A percentile compares a stretch with the other conserved stretches of the same genome.
Conservation (phyloP, 2,113 vertebrate genomes). For the Callipepla californica region DNA sequence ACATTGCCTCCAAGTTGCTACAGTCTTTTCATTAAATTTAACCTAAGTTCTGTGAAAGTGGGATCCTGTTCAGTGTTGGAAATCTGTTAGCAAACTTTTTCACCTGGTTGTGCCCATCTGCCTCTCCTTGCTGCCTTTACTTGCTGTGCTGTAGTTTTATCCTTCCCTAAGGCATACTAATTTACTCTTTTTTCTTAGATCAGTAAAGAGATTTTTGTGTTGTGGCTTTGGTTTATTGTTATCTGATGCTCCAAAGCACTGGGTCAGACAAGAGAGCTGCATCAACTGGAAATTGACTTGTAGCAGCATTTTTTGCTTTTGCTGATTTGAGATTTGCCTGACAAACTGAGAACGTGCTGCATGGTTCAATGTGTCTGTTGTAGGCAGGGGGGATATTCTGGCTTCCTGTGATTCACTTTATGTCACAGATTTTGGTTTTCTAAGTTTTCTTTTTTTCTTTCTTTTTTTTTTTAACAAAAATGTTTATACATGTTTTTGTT, state of each 20-base stretch:
- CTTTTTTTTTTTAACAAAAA: background rate
- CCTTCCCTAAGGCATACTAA: background rate
- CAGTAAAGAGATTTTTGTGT: conserved; percentile 34
- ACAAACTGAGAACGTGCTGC: background rate
- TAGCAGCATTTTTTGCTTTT: background rate
- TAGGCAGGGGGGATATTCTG: background rate
- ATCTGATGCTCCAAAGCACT: conserved; percentile 6
- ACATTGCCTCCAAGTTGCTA: background rate
- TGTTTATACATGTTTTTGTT: background rate
- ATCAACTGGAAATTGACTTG: background rate
- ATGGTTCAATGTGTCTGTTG: background rate
- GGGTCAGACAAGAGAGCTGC: background rate
- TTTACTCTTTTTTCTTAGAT: conserved; percentile 6
- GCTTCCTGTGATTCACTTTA: background rate
- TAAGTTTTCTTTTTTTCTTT: background rate
- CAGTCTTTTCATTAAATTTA: background rate
- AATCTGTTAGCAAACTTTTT: background rate
- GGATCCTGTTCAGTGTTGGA: background rate
- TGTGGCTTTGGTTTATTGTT: conserved; percentile 21
- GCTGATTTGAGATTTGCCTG: background rate
- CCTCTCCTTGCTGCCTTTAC: background rate
- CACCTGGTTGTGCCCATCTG: background rate
- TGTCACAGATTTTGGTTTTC: background rate
- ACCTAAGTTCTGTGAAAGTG: background rate
- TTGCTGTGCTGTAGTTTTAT: background rate